Evolutionary conservation across 2,888 invertebrate genomes (phyloP).

Genomic region (Caenorhabditis imperialis): DNA sequence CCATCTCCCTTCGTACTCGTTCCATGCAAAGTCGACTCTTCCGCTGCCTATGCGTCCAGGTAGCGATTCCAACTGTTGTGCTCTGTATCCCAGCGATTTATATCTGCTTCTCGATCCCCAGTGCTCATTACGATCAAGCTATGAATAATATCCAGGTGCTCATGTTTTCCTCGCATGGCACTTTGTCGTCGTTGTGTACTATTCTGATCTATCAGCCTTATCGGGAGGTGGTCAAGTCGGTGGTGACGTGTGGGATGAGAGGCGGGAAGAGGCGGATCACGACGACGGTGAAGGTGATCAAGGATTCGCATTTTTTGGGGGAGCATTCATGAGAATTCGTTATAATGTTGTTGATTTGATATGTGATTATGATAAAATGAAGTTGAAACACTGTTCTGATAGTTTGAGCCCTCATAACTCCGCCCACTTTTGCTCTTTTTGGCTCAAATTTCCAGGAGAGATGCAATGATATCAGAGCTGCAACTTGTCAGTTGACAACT

Average conservation of each 20-base stretch:
- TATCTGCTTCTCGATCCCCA: constrained; percentile 14
- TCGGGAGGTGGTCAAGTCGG: constrained; percentile 1
- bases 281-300: not conserved
- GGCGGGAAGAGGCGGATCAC: too few species aligned
- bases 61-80: constrained; percentile 12
- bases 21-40: constrained; percentile 10
- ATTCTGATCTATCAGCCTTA: constrained; percentile 14
- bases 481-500: too few species aligned
- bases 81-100: constrained; percentile 12
- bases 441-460: too few species aligned
- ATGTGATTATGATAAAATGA: too few species aligned
- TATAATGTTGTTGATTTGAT: too few species aligned
- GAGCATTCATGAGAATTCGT: too few species aligned
- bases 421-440: too few species aligned
- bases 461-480: too few species aligned
- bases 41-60: constrained; percentile 17
- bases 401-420: too few species aligned
- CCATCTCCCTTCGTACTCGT: not conserved
- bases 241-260: not conserved
- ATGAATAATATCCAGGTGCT: constrained; percentile 15
- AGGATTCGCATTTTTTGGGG: constrained; percentile 13
- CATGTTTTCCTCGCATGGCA: constrained; percentile 16
- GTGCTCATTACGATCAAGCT: constrained; percentile 11
- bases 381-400: too few species aligned
- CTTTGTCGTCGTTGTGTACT: constrained; percentile 16